A percentile compares a stretch with the other conserved stretches of the same genome.
These are phyloP conservation scores for Rhombomys opimus DNA, from an alignment of 2,113 vertebrate genomes.

Conservation along the genomic window DNA sequence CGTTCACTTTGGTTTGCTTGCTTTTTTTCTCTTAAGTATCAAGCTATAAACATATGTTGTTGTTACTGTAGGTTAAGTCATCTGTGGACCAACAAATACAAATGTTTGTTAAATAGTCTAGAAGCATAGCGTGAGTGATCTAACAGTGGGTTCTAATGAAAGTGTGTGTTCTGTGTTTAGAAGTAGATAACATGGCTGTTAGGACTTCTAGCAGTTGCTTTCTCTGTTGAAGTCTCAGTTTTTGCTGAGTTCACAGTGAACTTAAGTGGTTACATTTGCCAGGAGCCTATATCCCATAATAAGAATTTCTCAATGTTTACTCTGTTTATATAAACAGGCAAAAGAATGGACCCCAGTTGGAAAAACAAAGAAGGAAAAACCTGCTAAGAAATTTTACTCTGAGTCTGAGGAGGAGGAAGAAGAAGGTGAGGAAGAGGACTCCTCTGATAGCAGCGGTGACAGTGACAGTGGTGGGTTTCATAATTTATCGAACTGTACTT, in stretches of 20 bases:
- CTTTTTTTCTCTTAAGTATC: background rate
- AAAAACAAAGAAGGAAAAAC: slow-evolving; percentile 90
- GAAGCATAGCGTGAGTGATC: background rate
- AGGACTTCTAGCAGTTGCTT: background rate
- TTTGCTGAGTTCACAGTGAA: slow-evolving; percentile 10
- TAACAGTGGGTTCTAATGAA: background rate
- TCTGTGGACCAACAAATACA: background rate
- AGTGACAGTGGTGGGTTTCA: slow-evolving; percentile 83
- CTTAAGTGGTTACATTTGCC: slow-evolving; percentile 4
- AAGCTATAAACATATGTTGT: background rate
- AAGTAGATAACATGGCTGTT: background rate
- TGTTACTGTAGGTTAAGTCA: slow-evolving; percentile 48
- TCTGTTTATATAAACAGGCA: slow-evolving; percentile 85
- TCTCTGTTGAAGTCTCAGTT: background rate
- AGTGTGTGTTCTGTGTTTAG: background rate
- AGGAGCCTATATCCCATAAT: slow-evolving; percentile 23
- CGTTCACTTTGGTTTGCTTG: background rate
- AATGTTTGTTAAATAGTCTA: background rate
- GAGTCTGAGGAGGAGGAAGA: slow-evolving; percentile 91
- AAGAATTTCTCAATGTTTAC: slow-evolving; percentile 47
- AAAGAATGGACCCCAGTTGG: slow-evolving; percentile 89
- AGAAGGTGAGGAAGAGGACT: slow-evolving; percentile 89
- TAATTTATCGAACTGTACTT: background rate
- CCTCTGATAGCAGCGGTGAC: slow-evolving; percentile 78
- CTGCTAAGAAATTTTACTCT: slow-evolving; percentile 94